Base-by-base conservation (phyloP, 2,888 invertebrate species). In the Falcaria lacertinaria region DNA sequence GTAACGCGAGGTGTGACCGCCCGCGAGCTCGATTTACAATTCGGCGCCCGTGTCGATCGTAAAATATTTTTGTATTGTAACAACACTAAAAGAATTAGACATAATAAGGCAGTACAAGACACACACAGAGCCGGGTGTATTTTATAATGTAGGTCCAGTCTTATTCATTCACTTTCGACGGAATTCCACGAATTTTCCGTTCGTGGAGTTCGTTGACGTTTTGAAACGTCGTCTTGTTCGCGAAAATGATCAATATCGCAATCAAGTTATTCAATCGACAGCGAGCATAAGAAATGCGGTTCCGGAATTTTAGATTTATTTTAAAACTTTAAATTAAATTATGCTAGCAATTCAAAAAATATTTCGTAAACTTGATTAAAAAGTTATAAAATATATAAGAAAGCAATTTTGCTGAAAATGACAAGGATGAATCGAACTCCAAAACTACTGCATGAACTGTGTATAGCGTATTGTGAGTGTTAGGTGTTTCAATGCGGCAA, bases 1-100 rank as follows among this genome's bases (percentile, higher is more conserved):
- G 71, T 70, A 77, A 74, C 71, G 62, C 69, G 75, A 76, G 74
- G 80, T 78, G 77, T 78, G 87, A 77, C 86, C 89, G 85, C 84
- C 85, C 84, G 81, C 69, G 71, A 69, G 72, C 64, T 51, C 67
- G 60, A 65, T 74, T 87, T 80, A 81, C 80, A 70, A 89, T 89
- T 84, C 89, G 67, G 60, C 80, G 72, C 53, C 48, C 54, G 59
- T 54, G 64, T 62, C 60, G 64, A 69, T 84, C 82, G 80, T 88
- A 81, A 87, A 83, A 82, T 81, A 76, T 81, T 82, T 85, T 85
- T 74, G 75, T 64, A 50, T 22, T 64, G 63, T 65, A n/a, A 66
- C 64, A 61, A 74, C 76, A 72, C 69, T 69, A 64, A 69, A 71
- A 62, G 76, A 78, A 83, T 81, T 80, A 80, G 71, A 71, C 72